phyloP scores from a whole-genome alignment of 2,113 vertebrate species.

The Chauna torquata region DNA sequence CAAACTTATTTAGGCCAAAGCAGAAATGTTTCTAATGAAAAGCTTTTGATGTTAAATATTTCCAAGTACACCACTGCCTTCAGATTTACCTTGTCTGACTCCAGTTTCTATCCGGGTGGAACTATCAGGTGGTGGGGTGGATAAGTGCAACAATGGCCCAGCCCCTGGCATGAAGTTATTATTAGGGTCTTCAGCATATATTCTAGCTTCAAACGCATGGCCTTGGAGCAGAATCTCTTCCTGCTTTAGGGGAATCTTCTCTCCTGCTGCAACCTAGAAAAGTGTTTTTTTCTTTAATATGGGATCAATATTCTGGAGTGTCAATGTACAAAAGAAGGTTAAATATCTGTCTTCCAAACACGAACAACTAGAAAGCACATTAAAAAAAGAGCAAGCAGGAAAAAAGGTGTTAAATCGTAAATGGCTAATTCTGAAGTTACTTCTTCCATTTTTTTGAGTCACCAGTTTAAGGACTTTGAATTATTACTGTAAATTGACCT shows the following conservation, averaged over 20 bases:
- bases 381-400: background rate
- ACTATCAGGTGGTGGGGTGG: constrained; percentile 82
- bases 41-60: background rate
- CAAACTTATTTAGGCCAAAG: background rate
- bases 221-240: constrained; percentile 88
- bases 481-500: background rate
- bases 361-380: background rate
- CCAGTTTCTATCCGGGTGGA: constrained; percentile 93
- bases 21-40: background rate
- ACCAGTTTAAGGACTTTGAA: background rate
- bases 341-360: background rate
- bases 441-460: background rate
- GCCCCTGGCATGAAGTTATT: constrained; percentile 94
- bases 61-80: background rate
- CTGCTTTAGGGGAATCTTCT: constrained; percentile 91
- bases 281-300: background rate
- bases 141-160: constrained; percentile 90
- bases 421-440: background rate
- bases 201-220: constrained; percentile 95
- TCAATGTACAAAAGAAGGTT: background rate
- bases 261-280: constrained; percentile 92
- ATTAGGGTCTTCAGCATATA: constrained; percentile 94
- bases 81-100: constrained; percentile 87
- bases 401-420: background rate
- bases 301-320: background rate